phyloP scores from a whole-genome alignment of 2,888 invertebrate species.

The Pollenia griseotomentosa region DNA sequence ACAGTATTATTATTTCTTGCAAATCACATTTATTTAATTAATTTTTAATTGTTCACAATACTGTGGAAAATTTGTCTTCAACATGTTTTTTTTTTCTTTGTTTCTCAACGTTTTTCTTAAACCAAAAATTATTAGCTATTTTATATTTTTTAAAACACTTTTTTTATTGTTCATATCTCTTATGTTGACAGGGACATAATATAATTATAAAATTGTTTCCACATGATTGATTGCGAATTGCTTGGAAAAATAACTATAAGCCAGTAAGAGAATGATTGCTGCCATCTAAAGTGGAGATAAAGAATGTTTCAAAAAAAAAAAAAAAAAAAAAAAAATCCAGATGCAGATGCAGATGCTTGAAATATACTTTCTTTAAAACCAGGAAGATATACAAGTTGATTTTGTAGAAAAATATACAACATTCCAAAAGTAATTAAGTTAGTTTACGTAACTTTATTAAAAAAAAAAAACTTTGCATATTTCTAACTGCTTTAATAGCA shows the following conservation, averaged over 20 bases:
- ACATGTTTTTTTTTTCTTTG: not conserved
- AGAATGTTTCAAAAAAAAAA: not conserved
- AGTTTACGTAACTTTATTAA: too few relatives aligned
- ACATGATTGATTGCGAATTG: slow-evolving; percentile 52
- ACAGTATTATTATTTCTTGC: not conserved
- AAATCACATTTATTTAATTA: slow-evolving; percentile 43
- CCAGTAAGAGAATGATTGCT: slow-evolving; percentile 9
- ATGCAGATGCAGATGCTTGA: too few relatives aligned
- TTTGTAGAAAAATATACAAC: too few relatives aligned
- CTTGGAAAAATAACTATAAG: slow-evolving; percentile 7
- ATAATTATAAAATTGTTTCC: slow-evolving; percentile 51
- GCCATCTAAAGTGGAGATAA: not conserved
- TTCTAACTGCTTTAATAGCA: too few relatives aligned
- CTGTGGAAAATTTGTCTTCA: slow-evolving; percentile 24
- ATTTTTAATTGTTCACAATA: slow-evolving; percentile 20
- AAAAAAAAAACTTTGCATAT: too few relatives aligned
- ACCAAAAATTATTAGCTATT: not conserved
- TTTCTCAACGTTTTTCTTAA: not conserved
- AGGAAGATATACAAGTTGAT: too few relatives aligned
- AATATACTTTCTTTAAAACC: too few relatives aligned
- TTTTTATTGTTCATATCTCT: not conserved
- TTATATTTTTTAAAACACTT: not conserved
- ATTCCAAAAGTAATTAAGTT: too few relatives aligned
- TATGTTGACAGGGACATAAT: slow-evolving; percentile 40
- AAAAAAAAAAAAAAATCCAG: too few relatives aligned